phyloP scores from a whole-genome alignment of 2,797 vertebrate genomes.

The Intellagama lesueurii region DNA sequence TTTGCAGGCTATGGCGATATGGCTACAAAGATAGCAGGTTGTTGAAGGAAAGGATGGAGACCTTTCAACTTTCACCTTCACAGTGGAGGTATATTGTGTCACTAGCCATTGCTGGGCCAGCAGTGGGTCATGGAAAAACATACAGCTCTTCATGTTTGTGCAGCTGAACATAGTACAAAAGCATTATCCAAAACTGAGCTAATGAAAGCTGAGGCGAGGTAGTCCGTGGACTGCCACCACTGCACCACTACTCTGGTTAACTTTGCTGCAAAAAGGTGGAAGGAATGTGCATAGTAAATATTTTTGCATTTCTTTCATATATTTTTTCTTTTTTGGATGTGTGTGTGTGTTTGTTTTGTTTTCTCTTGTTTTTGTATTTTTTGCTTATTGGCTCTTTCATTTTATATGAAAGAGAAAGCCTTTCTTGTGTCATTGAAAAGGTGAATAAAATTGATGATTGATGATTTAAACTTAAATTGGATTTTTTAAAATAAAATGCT shows the following conservation, averaged over 20 bases:
- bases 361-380: too few species aligned
- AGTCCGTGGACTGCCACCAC: background rate
- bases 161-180: background rate
- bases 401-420: too few species aligned
- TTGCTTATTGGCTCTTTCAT: too few species aligned
- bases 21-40: too few species aligned
- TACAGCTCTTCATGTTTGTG: background rate
- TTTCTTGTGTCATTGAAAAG: too few species aligned
- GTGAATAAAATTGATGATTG: too few species aligned
- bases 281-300: background rate
- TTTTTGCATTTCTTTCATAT: too few species aligned
- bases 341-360: too few species aligned
- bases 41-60: background rate
- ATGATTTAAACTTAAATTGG: too few species aligned
- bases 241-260: background rate
- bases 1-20: background rate
- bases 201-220: background rate
- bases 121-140: conserved; percentile 4
- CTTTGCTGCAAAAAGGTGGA: too few species aligned
- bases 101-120: background rate
- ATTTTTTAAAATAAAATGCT: too few species aligned
- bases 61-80: background rate
- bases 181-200: background rate
- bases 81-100: background rate
- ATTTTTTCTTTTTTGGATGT: too few species aligned